Evolutionary conservation across 2,888 invertebrate genomes (phyloP), one percentile per base, ranked within the genome.

Genomic region (Stictocephala bisonia): DNA sequence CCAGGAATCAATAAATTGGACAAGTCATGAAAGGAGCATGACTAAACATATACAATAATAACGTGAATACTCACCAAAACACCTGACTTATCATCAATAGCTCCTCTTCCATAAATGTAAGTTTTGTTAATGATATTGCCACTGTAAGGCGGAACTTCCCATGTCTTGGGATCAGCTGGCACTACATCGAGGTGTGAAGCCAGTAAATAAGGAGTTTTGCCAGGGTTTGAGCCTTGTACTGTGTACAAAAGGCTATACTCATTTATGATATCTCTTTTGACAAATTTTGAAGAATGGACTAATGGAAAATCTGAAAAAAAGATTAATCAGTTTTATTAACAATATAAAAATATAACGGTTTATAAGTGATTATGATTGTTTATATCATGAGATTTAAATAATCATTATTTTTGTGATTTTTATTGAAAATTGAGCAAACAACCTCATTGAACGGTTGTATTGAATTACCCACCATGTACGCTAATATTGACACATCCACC

Each of bases 151-250:
- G 82, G 82, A 24, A 81, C 80, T 69, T 80, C 80, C 82, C 83
- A 82, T 9, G 78, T 76, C 7, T 76, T 79, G 15, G 75, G 73
- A 44, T 80, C 75, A 50, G 77, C 83, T 24, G 87, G 86, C 1
- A 87, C 87, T 15, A 87, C 87, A 80, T 87, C 87, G 64, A 87
- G 77, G 78, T 87, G 87, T 31, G 85, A 84, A 76, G 84, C 82
- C 68, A 87, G 80, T 74, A 87, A 75, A 80, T 85, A 86, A 0
- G 86, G 86, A 44, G 80, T 82, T 27, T 85, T 3, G 0, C 76
- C 75, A 20, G 72, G 73, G 27, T 66, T 75, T 26, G 78, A 79
- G 35, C 86, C 86, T 74, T 81, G 76, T 27, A 86, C 79, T 7
- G 81, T 82, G 78, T 85, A 86, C 64, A 86, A 80, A 27, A 86